Evolutionary conservation across 2,888 invertebrate species (phyloP).

Genomic region (Meiosimyza decipiens): DNA sequence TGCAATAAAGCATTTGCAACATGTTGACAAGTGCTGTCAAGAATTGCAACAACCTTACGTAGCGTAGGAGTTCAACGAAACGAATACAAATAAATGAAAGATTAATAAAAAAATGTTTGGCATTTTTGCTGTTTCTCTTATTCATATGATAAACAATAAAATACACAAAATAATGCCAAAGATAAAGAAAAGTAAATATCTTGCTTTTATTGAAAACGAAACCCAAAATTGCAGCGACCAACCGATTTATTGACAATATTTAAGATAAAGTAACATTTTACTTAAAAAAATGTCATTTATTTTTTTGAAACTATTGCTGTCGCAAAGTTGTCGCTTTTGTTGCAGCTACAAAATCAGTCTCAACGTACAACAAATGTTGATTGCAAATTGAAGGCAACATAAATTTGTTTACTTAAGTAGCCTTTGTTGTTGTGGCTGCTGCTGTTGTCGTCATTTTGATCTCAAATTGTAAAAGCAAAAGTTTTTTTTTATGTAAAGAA

Average conservation of each 20-base stretch:
- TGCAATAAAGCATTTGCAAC: too few relatives aligned
- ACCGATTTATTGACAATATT: not conserved
- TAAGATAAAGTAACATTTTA: not conserved
- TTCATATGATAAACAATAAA: conserved; percentile 2
- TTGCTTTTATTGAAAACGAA: not conserved
- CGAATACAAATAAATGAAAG: too few relatives aligned
- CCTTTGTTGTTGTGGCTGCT: not conserved
- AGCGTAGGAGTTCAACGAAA: too few relatives aligned
- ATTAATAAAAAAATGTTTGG: not conserved
- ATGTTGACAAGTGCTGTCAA: too few relatives aligned
- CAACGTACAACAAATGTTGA: not conserved
- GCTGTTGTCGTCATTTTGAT: not conserved
- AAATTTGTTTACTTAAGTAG: conserved; percentile 2
- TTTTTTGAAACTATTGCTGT: not conserved
- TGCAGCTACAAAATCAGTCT: conserved; percentile 3
- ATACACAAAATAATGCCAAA: not conserved
- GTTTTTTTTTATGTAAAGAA: too few relatives aligned
- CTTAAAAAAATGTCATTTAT: not conserved
- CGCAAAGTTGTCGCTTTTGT: conserved; percentile 1
- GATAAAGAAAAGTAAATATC: not conserved
- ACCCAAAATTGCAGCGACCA: not conserved
- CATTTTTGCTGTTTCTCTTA: not conserved
- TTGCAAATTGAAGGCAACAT: conserved; percentile 8
- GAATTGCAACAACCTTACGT: too few relatives aligned
- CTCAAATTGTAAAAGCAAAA: too few relatives aligned